Percentiles rank a stretch among this genome's conserved stretches.
These are phyloP conservation scores for Corbicula japonica DNA, from an alignment of 2,888 invertebrate species.

Conservation along the genomic window DNA sequence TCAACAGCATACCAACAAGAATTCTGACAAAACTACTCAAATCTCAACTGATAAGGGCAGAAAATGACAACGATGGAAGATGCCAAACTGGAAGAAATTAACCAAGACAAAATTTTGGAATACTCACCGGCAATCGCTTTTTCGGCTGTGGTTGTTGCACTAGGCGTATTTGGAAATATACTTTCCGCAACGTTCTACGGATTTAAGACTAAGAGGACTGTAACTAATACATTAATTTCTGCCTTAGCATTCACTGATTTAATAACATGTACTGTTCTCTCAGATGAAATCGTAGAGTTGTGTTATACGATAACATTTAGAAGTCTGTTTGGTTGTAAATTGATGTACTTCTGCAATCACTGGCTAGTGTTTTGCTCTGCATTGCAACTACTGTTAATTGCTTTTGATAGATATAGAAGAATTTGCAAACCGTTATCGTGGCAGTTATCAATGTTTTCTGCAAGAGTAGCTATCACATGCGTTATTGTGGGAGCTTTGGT, in stretches of 20 bases:
- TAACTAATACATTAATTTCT: constrained; percentile 22
- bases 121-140: constrained; percentile 25
- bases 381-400: constrained; percentile 8
- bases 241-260: constrained; percentile 14
- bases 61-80: too few species aligned
- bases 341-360: constrained; percentile 31
- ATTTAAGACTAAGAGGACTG: constrained; percentile 25
- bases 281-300: constrained; percentile 30
- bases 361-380: background rate
- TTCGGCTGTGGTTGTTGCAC: constrained; percentile 5
- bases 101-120: constrained; percentile 7
- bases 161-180: constrained; percentile 33
- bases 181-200: constrained; percentile 27
- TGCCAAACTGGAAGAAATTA: constrained; percentile 13
- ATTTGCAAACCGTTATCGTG: constrained; percentile 23
- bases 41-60: too few species aligned
- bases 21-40: too few species aligned
- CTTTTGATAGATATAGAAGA: constrained; percentile 27
- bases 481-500: constrained; percentile 1
- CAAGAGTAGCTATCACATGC: background rate
- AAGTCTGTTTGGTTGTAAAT: constrained; percentile 21
- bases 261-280: constrained; percentile 22
- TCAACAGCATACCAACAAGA: too few species aligned
- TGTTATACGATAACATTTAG: constrained; percentile 30
- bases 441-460: background rate